Conservation (phyloP, 1,140 invertebrate species). For the Matsumurasca onukii region DNA sequence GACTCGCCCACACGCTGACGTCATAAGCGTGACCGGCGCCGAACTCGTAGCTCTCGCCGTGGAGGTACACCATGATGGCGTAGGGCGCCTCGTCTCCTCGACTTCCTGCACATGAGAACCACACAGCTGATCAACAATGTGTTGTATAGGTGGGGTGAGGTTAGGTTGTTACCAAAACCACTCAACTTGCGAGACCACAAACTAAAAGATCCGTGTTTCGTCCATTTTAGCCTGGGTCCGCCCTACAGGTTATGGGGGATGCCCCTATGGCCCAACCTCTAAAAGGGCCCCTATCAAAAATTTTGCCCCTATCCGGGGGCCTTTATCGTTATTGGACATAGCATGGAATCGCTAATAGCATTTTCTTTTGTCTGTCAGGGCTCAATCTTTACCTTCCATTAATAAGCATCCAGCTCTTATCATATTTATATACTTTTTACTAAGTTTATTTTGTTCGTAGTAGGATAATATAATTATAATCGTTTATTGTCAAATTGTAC, state of each 20-base stretch:
- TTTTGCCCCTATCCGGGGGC: too few relatives aligned
- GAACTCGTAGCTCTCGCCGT: conserved; percentile 84
- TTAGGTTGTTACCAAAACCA: background rate
- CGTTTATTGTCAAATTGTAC: too few relatives aligned
- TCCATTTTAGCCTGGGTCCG: background rate
- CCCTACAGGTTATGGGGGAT: background rate
- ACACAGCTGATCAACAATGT: conserved; percentile 10
- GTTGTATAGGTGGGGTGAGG: background rate
- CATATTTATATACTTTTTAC: background rate
- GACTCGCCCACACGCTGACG: conserved; percentile 82
- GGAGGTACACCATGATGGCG: conserved; percentile 79
- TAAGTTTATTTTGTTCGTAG: too few relatives aligned
- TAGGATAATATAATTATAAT: too few relatives aligned
- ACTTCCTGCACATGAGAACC: conserved; percentile 56
- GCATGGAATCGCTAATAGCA: too few relatives aligned
- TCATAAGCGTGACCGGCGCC: conserved; percentile 84
- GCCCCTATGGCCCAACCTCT: background rate
- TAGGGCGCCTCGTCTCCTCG: conserved; percentile 74
- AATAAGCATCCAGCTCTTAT: too few relatives aligned
- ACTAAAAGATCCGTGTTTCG: background rate
- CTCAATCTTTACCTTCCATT: too few relatives aligned
- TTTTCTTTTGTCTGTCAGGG: too few relatives aligned
- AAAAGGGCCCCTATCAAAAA: background rate
- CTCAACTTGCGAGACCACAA: background rate
- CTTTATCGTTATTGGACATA: too few relatives aligned